Percentiles rank a stretch among this genome's conserved stretches.
Evolutionary conservation across 2,113 vertebrate genomes (phyloP).

Genomic region (Melanocharis versteri): DNA sequence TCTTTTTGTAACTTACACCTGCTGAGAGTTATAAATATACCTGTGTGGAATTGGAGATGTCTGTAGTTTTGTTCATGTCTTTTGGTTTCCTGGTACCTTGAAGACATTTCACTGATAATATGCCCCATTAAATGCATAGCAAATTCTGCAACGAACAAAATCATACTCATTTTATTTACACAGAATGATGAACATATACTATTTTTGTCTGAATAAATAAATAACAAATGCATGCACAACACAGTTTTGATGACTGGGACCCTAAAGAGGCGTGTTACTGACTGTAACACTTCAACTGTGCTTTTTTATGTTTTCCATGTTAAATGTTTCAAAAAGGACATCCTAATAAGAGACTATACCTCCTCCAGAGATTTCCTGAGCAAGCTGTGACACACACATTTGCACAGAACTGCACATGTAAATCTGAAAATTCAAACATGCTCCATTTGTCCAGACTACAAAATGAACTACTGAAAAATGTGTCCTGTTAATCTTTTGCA

Average conservation of each 20-base stretch:
- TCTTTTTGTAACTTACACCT: not conserved
- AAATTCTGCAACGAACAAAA: slow-evolving; percentile 7
- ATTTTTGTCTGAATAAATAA: not conserved
- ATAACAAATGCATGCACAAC: not conserved
- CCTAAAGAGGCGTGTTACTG: not conserved
- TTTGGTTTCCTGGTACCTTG: not conserved
- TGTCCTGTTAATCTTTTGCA: not conserved
- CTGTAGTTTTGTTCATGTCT: not conserved
- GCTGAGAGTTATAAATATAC: not conserved
- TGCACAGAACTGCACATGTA: not conserved
- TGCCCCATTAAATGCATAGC: not conserved
- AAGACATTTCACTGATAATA: not conserved
- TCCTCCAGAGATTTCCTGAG: slow-evolving; percentile 7
- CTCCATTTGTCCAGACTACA: not conserved
- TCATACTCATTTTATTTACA: not conserved
- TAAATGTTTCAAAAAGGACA: not conserved
- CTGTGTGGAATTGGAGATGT: not conserved
- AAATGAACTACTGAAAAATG: not conserved
- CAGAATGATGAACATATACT: not conserved
- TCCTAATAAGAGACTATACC: slow-evolving; percentile 1
- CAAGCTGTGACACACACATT: not conserved
- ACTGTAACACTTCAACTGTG: not conserved
- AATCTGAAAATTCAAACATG: not conserved
- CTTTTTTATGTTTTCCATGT: not conserved
- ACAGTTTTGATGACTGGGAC: not conserved